These are phyloP conservation scores for Nyctalus aviator DNA, from an alignment of 2,797 vertebrate species.

Conservation along the genomic window DNA sequence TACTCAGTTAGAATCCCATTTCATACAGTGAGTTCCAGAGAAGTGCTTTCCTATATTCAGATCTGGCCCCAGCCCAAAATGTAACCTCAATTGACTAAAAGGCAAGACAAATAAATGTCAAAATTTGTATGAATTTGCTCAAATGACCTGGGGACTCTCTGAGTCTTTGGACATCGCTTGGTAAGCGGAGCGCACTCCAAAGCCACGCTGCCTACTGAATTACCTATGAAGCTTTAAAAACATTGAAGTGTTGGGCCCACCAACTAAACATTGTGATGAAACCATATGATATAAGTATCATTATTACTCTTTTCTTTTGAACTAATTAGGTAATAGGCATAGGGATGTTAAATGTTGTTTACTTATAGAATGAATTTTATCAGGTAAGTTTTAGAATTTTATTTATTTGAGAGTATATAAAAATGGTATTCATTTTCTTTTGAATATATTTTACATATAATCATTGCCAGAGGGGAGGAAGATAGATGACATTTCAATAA, in stretches of 20 bases:
- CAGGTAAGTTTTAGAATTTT: not conserved
- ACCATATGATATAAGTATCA: not conserved
- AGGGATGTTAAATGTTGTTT: not conserved
- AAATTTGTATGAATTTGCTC: not conserved
- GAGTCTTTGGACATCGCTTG: not conserved
- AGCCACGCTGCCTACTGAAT: not conserved
- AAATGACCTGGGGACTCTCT: not conserved
- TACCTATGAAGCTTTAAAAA: not conserved
- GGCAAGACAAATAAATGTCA: not conserved
- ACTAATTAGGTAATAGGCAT: not conserved
- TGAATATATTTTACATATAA: not conserved
- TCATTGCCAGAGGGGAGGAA: not conserved
- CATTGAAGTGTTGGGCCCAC: not conserved
- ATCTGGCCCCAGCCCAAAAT: not conserved
- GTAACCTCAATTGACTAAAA: not conserved
- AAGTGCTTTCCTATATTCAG: not conserved
- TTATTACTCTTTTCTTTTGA: not conserved
- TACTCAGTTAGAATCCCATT: not conserved
- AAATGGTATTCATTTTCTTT: not conserved
- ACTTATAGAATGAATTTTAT: not conserved
- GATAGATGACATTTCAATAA: conserved; percentile 15
- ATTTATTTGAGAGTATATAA: not conserved
- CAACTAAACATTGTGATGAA: not conserved
- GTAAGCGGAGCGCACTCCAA: not conserved
- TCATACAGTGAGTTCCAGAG: not conserved